A percentile compares a stretch with the other conserved stretches of the same genome.
Conservation (phyloP, 1,140 invertebrate species). For the Lasaia peninsularis region DNA sequence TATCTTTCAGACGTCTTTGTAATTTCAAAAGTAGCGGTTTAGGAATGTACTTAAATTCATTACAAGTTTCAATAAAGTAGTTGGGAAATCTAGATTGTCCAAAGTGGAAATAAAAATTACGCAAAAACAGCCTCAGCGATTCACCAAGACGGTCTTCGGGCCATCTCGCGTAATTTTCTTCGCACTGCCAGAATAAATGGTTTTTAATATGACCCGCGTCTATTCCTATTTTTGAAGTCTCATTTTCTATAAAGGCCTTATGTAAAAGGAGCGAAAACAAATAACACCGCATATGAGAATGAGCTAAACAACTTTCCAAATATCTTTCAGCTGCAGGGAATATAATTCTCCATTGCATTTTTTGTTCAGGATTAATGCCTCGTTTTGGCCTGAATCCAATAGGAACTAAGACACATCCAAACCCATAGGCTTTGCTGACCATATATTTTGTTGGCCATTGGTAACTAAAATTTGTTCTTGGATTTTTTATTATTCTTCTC, state of each 20-base stretch:
- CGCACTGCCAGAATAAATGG: slow-evolving; percentile 88
- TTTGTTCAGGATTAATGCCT: slow-evolving; percentile 76
- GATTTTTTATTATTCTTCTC: slow-evolving; percentile 74
- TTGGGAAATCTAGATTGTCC: slow-evolving; percentile 79
- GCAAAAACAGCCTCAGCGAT: slow-evolving; percentile 80
- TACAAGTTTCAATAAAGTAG: slow-evolving; percentile 85
- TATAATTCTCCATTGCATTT: slow-evolving; percentile 85
- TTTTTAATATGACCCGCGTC: slow-evolving; percentile 83
- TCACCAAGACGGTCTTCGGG: slow-evolving; percentile 83
- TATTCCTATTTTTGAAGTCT: slow-evolving; percentile 77
- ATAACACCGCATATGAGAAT: slow-evolving; percentile 83
- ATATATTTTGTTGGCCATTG: slow-evolving; percentile 83
- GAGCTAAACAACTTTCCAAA: slow-evolving; percentile 83
- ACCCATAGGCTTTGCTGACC: slow-evolving; percentile 80
- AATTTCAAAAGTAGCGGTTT: slow-evolving; percentile 79
- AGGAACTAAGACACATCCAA: slow-evolving; percentile 84
- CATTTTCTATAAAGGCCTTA: slow-evolving; percentile 82
- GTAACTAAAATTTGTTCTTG: slow-evolving; percentile 76
- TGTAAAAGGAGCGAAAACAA: slow-evolving; percentile 81
- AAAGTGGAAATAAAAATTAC: slow-evolving; percentile 77
- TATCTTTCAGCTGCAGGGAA: slow-evolving; percentile 86
- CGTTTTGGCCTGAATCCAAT: slow-evolving; percentile 80
- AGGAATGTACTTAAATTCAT: slow-evolving; percentile 84
- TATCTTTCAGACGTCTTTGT: slow-evolving; percentile 82
- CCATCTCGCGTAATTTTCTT: slow-evolving; percentile 83